Base-by-base conservation (phyloP, 30 jellyfish, hydroid and myxozoan genomes). In the Pelagia noctiluca region DNA sequence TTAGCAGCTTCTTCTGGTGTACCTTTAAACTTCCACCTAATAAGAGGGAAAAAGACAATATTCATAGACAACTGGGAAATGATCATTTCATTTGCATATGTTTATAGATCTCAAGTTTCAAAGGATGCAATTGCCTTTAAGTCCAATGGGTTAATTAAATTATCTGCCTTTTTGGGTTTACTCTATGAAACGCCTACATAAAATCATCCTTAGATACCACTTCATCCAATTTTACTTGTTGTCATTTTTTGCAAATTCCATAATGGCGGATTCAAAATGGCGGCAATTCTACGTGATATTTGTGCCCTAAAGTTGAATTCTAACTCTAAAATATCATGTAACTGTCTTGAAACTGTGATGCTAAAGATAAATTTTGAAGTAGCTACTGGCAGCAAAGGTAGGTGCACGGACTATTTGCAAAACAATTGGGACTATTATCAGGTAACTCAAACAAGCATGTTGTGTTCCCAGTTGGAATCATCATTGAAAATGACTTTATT, bases 1-100 rank as follows among this genome's bases (percentile, higher is more conserved):
- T 73, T 74, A 18, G 84, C 25, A 3, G 87, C 93, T 76, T 85
- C 96, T 25, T 53, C 69, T 16, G 47, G 60, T 34, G 69, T 75
- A 2, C 96, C 96, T 49, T 76, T 42, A 60, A 62, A 85, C 68
- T 71, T 78, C 95, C 96, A 91, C 76, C 98, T 91, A 54, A 12
- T 22, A 12, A 21, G 60, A 38, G n/a, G 35, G 35, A 13, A 21
- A 24, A 3, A 18, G 24, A 80, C 1, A 80, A 7, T 13, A 7
- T 61, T 61, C 16, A 67, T 24, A 8, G 28, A 24, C 35, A 31
- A 26, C 33, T 11, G 35, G 61, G 7, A 42, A 33, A 71, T n/a
- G 19, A 10, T 25, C 12, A 66, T 66, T 33, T 66, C 67, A 66
- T 25, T 12, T 4, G 5, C 69, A n/a, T n/a, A n/a, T n/a, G n/a